Evolutionary conservation across 2,797 vertebrate species (phyloP), one percentile per base, ranked within the genome.

Genomic region (Sebastes variabilis): DNA sequence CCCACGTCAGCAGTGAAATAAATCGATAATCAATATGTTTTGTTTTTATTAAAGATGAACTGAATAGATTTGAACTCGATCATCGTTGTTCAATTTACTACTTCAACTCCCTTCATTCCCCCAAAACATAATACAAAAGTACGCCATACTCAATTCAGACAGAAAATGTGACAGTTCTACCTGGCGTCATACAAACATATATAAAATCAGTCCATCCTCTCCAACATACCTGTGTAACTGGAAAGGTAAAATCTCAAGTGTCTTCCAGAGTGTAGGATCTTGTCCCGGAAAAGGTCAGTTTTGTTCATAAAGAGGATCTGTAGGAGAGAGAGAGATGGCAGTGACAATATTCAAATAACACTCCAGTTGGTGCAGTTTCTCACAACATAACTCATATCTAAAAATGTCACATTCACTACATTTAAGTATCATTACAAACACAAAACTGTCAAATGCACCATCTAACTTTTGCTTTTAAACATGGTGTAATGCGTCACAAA

Each of bases 301-400:
- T 96, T 96, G 83, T 96, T 96, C 92, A 96, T 92, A 12, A 95
- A 93, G 59, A 96, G 89, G 90, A 96, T 94, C 96, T 96, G 82
- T 27, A 62, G 38, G 12, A 80, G 49, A 54, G 42, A 42, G 38
- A 42, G 38, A 54, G 42, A 38, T 8, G 61, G 30, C 13, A 60
- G n/a, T 25, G 1, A 70, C 8, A 62, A 36, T 13, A 65, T 55
- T 55, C 1, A 72, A 81, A 70, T 65, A 3, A 54, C 16, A 7
- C 46, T 46, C 10, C 1, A 61, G 29, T 8, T 65, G 32, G 4
- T 49, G 14, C 11, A n/a, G 12, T 29, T 75, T 72, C 11, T 52
- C 38, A 29, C 22, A 42, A 24, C 14, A 32, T 12, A 12, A 60
- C 8, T 4, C 6, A 4, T 12, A 25, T 25, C 25, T 25, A 25